These are phyloP conservation scores for Galaxias olidus DNA, from an alignment of 2,797 vertebrate species.

Conservation along the genomic window DNA sequence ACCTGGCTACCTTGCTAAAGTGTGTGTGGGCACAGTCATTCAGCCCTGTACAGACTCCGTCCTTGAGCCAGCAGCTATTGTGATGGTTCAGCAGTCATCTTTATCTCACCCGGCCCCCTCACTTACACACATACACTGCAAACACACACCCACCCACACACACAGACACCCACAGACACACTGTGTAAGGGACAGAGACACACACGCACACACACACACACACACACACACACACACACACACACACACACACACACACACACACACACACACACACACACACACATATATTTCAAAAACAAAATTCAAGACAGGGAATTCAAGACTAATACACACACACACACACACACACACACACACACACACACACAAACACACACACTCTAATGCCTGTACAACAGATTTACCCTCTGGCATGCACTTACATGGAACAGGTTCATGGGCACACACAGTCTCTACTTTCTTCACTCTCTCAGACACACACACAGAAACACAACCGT, in stretches of 20 bases:
- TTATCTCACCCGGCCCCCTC: conserved; percentile 26
- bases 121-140: conserved; percentile 28
- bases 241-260: background rate
- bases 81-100: conserved; percentile 28
- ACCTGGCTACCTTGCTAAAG: conserved; percentile 39
- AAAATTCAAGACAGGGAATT: too few relatives aligned
- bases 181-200: background rate
- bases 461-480: background rate
- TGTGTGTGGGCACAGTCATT: conserved; percentile 63
- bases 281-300: background rate
- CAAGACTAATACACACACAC: conserved; percentile 4
- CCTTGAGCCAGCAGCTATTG: conserved; percentile 68
- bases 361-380: conserved; percentile 12
- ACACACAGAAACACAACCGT: background rate
- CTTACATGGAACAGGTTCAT: background rate
- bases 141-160: conserved; percentile 21
- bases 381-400: background rate
- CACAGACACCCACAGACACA: background rate
- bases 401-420: background rate
- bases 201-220: background rate
- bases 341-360: background rate
- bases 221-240: conserved; percentile 1
- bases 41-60: conserved; percentile 55
- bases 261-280: conserved; percentile 1
- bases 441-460: background rate